Evolutionary conservation across 2,888 invertebrate genomes (phyloP).

Genomic region (Amitus sp.): DNA sequence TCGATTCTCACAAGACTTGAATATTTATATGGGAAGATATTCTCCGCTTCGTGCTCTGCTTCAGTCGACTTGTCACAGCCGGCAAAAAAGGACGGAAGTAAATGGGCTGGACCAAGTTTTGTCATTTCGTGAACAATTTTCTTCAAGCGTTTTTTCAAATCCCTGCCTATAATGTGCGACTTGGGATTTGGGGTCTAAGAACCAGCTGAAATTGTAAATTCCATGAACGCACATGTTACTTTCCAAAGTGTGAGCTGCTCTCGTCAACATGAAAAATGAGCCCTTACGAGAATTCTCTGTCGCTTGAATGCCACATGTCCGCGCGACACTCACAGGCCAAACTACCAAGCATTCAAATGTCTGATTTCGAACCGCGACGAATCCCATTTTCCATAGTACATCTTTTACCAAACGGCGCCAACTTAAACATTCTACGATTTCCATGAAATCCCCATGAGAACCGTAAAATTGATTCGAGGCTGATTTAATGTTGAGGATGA

Average conservation of each 20-base stretch:
- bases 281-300: neutral
- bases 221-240: conserved; percentile 5
- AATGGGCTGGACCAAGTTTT: conserved; percentile 2
- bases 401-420: too few relatives aligned
- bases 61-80: neutral
- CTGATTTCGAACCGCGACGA: neutral
- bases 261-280: neutral
- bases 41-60: neutral
- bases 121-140: conserved; percentile 6
- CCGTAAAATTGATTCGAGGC: too few relatives aligned
- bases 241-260: neutral
- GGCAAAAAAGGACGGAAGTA: conserved; percentile 7
- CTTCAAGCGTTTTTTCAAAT: neutral
- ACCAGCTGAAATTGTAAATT: neutral
- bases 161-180: neutral
- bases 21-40: neutral
- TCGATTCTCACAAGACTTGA: neutral
- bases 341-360: too few relatives aligned
- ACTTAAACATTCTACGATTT: too few relatives aligned
- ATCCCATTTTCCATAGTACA: too few relatives aligned
- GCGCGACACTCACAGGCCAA: neutral
- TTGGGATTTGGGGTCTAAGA: neutral
- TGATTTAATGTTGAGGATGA: too few relatives aligned
- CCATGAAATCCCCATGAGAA: too few relatives aligned
- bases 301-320: conserved; percentile 4